Percentiles rank a stretch among this genome's conserved stretches.
Conservation (phyloP, 2,888 invertebrate species). For the Lomographa bimaculata region DNA sequence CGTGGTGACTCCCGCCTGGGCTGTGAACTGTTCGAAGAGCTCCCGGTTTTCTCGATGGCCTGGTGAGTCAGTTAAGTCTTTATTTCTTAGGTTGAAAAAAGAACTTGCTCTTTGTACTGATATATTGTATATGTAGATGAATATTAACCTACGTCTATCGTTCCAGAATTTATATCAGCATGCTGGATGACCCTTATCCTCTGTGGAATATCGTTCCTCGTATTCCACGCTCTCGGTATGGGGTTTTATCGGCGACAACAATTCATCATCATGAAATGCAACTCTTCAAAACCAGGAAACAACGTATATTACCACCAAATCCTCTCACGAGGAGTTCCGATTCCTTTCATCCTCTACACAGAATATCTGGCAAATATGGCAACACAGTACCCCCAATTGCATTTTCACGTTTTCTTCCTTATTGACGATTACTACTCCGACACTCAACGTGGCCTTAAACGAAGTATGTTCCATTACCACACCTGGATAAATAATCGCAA, state of each 20-base stretch:
- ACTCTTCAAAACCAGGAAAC: conserved; percentile 49
- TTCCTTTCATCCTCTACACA: conserved; percentile 51
- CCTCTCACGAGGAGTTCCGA: conserved; percentile 44
- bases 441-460: conserved; percentile 38
- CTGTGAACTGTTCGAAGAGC: conserved; percentile 49
- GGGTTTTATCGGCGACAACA: conserved; percentile 55
- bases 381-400: conserved; percentile 51
- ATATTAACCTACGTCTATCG: conserved; percentile 4
- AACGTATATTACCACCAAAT: conserved; percentile 65
- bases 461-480: conserved; percentile 39
- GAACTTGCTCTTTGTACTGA: too few relatives aligned
- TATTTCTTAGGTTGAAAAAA: too few relatives aligned
- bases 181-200: conserved; percentile 72
- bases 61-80: conserved; percentile 47
- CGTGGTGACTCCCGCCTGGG: conserved; percentile 46
- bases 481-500: conserved; percentile 31
- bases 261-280: conserved; percentile 52
- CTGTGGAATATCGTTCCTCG: conserved; percentile 61
- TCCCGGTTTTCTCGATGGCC: conserved; percentile 63
- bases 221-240: conserved; percentile 62
- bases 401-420: conserved; percentile 62
- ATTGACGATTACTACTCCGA: conserved; percentile 55
- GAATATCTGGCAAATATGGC: conserved; percentile 62
- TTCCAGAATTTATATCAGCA: conserved; percentile 69
- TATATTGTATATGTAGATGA: too few relatives aligned